Evolutionary conservation across 2,797 vertebrate species (phyloP), one percentile per base, ranked within the genome.

Genomic region (Premnoplex brunnescens): DNA sequence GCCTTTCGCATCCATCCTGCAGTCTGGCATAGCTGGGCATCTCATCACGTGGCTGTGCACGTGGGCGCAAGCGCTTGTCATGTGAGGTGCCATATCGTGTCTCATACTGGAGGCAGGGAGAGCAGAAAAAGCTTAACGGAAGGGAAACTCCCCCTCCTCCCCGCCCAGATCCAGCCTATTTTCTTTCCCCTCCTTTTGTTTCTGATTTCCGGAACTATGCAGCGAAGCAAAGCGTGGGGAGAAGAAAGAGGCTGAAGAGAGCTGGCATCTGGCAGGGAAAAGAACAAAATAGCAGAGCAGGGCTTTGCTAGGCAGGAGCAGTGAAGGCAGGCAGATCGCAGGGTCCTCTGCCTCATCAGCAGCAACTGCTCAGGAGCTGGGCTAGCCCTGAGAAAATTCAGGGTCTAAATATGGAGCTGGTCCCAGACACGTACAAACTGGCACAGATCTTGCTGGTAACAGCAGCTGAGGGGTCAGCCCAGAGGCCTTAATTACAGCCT

Each of bases 241-340:
- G 85, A 90, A 91, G 89, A 95, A 91, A 95, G 83, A 95, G 90
- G 83, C 59, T 95, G 95, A 89, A 77, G 95, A 55, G 93, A 95
- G 79, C 91, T 95, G 96, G 94, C 94, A 95, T 95, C 96, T 95
- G 95, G 94, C 96, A 95, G 96, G 95, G 95, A 97, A 95, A 95
- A 95, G 95, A 86, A 90, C 96, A 96, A 95, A 94, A 91, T 86
- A 85, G 85, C 76, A 7, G 91, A 84, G 83, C 85, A 46, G 69
- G 46, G 76, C 16, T 93, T 73, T 44, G 67, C 89, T 34, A 10
- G 84, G 80, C 51, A 34, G 71, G 74, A 69, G 69, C 2, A 1
- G 87, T 0, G 15, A 59, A 55, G 37, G 87, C 2, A 1, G 79
- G 34, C 1, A 14, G 74, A 36, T 83, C 8, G 3, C 19, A 27